Conservation (phyloP, 2,113 vertebrate genomes). For the Scopus umbretta region DNA sequence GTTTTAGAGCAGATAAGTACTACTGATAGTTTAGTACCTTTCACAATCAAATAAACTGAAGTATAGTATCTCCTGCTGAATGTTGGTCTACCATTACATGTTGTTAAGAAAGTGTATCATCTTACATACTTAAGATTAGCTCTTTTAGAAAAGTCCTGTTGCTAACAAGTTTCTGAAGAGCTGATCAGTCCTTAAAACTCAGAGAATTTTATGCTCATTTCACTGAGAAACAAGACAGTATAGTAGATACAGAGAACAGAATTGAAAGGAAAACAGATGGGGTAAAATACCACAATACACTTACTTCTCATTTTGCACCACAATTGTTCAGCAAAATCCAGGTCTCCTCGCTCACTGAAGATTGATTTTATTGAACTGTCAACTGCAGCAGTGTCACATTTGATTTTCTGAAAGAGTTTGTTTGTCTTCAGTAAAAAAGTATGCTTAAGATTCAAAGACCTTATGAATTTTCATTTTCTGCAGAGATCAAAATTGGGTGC, state of each 20-base stretch:
- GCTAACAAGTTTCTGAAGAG: neutral
- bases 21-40: neutral
- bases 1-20: neutral
- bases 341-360: slow-evolving; percentile 80
- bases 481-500: neutral
- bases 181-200: neutral
- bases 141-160: neutral
- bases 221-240: neutral
- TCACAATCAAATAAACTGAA: neutral
- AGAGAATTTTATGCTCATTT: neutral
- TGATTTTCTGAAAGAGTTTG: slow-evolving; percentile 53
- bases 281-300: neutral
- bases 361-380: slow-evolving; percentile 76
- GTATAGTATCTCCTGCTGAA: neutral
- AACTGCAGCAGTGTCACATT: slow-evolving; percentile 66
- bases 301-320: slow-evolving; percentile 92
- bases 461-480: neutral
- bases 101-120: neutral
- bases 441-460: neutral
- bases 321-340: slow-evolving; percentile 92
- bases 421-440: neutral
- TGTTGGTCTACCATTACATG: neutral
- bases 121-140: neutral
- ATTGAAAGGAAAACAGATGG: neutral
- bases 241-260: neutral